phyloP scores from a whole-genome alignment of 1,140 invertebrate species.

The Wiebesia pumilae region DNA sequence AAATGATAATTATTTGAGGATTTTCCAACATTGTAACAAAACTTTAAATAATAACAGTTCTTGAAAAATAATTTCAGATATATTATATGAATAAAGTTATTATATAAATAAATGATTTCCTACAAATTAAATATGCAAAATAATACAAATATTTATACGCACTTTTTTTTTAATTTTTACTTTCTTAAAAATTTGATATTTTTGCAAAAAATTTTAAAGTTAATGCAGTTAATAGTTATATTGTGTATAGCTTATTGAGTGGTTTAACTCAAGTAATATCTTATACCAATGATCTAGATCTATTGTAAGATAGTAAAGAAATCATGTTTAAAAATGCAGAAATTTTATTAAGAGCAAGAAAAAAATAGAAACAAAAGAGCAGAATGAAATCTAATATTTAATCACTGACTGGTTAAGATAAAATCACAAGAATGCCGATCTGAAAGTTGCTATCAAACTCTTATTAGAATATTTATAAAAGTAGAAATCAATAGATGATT shows the following conservation, averaged over 20 bases:
- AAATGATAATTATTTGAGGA: too few species aligned
- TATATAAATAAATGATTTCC: too few species aligned
- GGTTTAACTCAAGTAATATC: background rate
- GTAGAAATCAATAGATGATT: background rate
- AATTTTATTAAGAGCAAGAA: background rate
- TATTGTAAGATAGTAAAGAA: background rate
- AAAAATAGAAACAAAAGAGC: background rate
- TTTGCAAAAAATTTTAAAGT: too few species aligned
- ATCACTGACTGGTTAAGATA: too few species aligned
- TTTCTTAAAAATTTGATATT: background rate
- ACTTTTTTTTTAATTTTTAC: too few species aligned
- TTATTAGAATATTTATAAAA: background rate
- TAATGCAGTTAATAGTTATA: background rate
- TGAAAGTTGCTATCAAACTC: background rate
- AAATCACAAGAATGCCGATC: too few species aligned
- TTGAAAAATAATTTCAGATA: too few species aligned
- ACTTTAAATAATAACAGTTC: too few species aligned
- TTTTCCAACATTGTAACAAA: too few species aligned
- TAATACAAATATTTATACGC: too few species aligned
- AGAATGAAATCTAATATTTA: background rate
- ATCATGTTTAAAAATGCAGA: background rate
- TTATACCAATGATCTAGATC: background rate
- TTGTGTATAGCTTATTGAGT: background rate
- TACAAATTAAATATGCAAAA: too few species aligned
- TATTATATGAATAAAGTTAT: too few species aligned